phyloP scores from a whole-genome alignment of 2,888 invertebrate genomes.

The Brenthis daphne region DNA sequence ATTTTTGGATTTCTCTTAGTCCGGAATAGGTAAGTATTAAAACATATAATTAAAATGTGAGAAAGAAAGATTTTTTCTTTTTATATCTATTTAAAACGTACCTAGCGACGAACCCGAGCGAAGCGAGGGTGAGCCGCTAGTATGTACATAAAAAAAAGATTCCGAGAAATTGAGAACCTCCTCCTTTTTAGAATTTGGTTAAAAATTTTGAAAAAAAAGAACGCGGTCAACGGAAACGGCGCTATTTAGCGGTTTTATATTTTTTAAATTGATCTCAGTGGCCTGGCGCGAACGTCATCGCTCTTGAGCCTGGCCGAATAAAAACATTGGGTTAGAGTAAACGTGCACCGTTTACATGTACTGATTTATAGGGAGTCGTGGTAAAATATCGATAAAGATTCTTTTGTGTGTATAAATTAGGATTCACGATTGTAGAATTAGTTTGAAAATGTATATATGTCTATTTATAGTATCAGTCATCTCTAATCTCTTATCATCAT shows the following conservation, averaged over 20 bases:
- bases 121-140: too few species aligned
- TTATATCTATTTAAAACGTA: too few species aligned
- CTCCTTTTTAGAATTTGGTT: too few species aligned
- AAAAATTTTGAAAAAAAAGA: conserved; percentile 44
- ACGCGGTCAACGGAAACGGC: conserved; percentile 48
- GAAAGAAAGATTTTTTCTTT: too few species aligned
- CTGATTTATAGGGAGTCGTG: conserved; percentile 54
- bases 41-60: too few species aligned
- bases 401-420: not conserved
- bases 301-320: conserved; percentile 55
- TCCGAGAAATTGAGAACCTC: too few species aligned
- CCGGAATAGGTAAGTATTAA: too few species aligned
- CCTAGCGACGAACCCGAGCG: too few species aligned
- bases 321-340: conserved; percentile 66
- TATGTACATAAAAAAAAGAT: too few species aligned
- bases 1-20: too few species aligned
- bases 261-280: conserved; percentile 57
- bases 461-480: too few species aligned
- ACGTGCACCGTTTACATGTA: conserved; percentile 60
- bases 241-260: conserved; percentile 55
- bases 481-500: too few species aligned
- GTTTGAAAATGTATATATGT: not conserved
- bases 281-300: conserved; percentile 58
- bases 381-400: conserved; percentile 43
- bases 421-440: not conserved